phyloP scores from a whole-genome alignment of 2,888 invertebrate species.

The Petrolisthes cinctipes region DNA sequence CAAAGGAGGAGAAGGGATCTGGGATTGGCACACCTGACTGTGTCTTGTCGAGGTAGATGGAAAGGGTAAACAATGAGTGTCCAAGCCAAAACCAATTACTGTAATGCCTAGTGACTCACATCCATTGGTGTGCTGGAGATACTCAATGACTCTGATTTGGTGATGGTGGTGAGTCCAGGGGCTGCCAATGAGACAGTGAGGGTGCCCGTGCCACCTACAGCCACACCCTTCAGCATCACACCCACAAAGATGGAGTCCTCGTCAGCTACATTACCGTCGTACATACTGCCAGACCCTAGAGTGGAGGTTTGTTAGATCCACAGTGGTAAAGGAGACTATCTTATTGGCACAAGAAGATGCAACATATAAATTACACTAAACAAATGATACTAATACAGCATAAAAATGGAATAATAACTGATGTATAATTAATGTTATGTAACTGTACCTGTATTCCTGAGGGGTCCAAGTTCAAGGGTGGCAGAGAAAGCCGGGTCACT shows the following conservation, averaged over 20 bases:
- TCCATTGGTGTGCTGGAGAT: too few relatives aligned
- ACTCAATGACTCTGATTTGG: not conserved
- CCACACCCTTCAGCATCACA: slow-evolving; percentile 41
- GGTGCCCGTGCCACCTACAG: not conserved
- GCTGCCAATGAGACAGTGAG: slow-evolving; percentile 16
- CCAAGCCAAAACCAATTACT: too few relatives aligned
- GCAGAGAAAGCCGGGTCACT: slow-evolving; percentile 25
- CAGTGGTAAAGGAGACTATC: not conserved
- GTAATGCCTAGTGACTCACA: too few relatives aligned
- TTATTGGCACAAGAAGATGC: not conserved
- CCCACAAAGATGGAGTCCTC: slow-evolving; percentile 43
- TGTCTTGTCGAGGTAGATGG: too few relatives aligned
- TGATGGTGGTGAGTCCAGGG: not conserved
- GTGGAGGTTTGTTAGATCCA: not conserved
- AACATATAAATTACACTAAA: not conserved
- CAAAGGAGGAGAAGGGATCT: too few relatives aligned
- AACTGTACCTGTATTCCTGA: slow-evolving; percentile 48
- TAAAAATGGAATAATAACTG: not conserved
- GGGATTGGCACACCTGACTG: too few relatives aligned
- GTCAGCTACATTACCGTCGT: slow-evolving; percentile 31
- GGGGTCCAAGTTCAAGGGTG: slow-evolving; percentile 36
- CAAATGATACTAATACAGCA: not conserved
- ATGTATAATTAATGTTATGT: not conserved
- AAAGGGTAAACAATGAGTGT: too few relatives aligned
- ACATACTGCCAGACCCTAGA: slow-evolving; percentile 28